Evolutionary conservation across 1,140 invertebrate genomes (phyloP).

Genomic region (Papilio dardanus): DNA sequence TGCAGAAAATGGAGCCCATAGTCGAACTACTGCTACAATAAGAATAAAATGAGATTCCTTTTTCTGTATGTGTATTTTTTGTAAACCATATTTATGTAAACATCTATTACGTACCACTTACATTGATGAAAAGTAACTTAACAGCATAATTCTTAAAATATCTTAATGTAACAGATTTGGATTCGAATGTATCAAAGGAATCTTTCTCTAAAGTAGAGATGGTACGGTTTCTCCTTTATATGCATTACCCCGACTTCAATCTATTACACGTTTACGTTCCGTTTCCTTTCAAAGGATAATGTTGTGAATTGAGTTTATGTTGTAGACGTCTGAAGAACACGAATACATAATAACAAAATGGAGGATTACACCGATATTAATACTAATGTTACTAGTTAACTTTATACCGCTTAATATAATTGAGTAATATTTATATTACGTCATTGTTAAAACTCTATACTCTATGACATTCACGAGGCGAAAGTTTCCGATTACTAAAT

Average conservation of each 20-base stretch:
- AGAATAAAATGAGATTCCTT: too few species aligned
- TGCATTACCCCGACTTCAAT: not conserved
- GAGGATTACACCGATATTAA: not conserved
- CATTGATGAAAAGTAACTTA: too few species aligned
- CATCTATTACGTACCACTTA: too few species aligned
- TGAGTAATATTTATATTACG: not conserved
- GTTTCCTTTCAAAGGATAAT: not conserved
- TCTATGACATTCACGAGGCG: not conserved
- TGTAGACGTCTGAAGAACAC: not conserved
- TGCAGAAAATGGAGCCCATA: too few species aligned
- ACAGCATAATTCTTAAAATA: too few species aligned
- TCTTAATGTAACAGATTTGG: not conserved
- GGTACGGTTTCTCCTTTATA: not conserved
- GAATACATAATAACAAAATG: not conserved
- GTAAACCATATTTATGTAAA: too few species aligned
- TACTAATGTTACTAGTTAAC: not conserved
- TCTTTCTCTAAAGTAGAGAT: not conserved
- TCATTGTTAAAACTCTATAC: not conserved
- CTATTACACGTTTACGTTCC: not conserved
- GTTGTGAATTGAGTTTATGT: not conserved
- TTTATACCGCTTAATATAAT: not conserved
- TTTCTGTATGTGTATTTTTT: too few species aligned
- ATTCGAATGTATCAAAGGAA: not conserved
- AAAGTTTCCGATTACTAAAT: not conserved
- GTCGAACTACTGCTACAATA: too few species aligned